Evolutionary conservation across 2,797 vertebrate species (phyloP).

Genomic region (Coregonus sp.): DNA sequence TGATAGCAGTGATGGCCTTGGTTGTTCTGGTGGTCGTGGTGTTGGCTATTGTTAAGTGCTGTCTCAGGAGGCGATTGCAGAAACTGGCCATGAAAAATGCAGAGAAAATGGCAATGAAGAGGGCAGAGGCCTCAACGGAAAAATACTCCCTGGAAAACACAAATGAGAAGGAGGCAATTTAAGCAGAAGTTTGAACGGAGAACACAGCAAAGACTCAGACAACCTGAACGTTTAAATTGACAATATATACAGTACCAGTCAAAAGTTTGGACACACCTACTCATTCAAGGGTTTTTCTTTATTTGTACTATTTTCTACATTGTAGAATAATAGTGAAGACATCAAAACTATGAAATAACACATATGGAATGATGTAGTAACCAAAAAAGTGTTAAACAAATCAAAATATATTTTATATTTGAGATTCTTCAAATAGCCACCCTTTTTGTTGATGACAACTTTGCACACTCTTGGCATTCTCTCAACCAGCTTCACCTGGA

Average conservation of each 20-base stretch:
- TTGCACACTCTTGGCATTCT: too few relatives aligned
- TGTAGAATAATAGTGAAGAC: too few relatives aligned
- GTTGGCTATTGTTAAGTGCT: slow-evolving; percentile 76
- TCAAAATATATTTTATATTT: too few relatives aligned
- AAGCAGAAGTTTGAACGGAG: background rate
- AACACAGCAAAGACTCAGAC: background rate
- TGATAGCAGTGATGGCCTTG: slow-evolving; percentile 73
- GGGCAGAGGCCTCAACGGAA: slow-evolving; percentile 35
- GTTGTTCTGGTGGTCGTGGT: slow-evolving; percentile 76
- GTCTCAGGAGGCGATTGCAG: slow-evolving; percentile 64
- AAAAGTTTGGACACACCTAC: too few relatives aligned
- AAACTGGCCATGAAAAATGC: slow-evolving; percentile 42
- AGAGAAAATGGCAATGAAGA: slow-evolving; percentile 51
- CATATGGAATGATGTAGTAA: too few relatives aligned
- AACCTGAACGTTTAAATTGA: background rate
- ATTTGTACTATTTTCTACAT: too few relatives aligned
- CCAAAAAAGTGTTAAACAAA: too few relatives aligned
- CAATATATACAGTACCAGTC: background rate
- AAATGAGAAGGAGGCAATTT: slow-evolving; percentile 49
- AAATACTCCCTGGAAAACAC: slow-evolving; percentile 48
- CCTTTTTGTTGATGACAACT: too few relatives aligned
- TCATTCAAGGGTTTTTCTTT: too few relatives aligned
- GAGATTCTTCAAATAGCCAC: too few relatives aligned
- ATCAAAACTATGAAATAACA: too few relatives aligned
- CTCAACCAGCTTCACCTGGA: too few relatives aligned